Conservation (phyloP, 2,888 invertebrate genomes). For the Lasioglossum leucozonium region DNA sequence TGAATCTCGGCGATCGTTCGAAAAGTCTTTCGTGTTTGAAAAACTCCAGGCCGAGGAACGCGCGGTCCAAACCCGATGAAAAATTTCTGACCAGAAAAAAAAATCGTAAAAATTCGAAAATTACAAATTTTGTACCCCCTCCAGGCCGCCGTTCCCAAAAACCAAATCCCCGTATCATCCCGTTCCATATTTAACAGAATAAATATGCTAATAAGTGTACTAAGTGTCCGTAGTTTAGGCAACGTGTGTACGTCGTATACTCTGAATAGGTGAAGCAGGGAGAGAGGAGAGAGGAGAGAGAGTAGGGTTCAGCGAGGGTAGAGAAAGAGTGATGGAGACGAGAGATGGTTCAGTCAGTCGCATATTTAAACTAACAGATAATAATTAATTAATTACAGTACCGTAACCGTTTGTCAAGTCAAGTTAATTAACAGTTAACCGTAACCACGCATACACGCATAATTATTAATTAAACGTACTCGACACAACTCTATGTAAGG, state of each 20-base stretch:
- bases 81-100: background rate
- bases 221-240: conserved; percentile 84
- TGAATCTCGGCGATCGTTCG: background rate
- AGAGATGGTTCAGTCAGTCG: conserved; percentile 72
- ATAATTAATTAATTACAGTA: conserved; percentile 80
- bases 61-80: conserved; percentile 13
- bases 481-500: conserved; percentile 64
- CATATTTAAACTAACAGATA: conserved; percentile 83
- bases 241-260: conserved; percentile 83
- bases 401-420: conserved; percentile 80
- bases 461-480: conserved; percentile 80
- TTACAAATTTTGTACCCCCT: background rate
- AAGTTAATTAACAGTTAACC: conserved; percentile 78
- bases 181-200: conserved; percentile 75
- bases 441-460: conserved; percentile 75
- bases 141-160: conserved; percentile 40
- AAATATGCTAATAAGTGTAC: conserved; percentile 83
- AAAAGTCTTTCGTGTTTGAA: background rate
- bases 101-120: conserved; percentile 14
- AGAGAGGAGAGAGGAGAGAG: conserved; percentile 35
- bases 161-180: conserved; percentile 21
- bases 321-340: conserved; percentile 40
- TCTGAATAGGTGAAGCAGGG: conserved; percentile 67
- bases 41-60: conserved; percentile 4
- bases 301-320: conserved; percentile 38